Base-by-base conservation (phyloP, 2,113 vertebrate genomes). In the Cyprinus carpio region DNA sequence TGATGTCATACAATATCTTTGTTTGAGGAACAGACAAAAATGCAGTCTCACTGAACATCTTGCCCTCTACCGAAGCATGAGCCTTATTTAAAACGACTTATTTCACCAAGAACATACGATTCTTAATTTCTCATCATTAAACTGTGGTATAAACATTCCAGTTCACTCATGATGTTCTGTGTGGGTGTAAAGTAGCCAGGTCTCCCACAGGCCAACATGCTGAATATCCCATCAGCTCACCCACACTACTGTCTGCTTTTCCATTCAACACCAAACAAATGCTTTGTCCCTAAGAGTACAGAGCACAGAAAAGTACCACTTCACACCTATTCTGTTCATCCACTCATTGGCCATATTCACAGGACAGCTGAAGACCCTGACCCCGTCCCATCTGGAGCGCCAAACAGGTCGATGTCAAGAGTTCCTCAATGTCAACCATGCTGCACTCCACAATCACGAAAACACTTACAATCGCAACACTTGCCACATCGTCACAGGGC, bases 301-400 rank as follows among this genome's bases (percentile, higher is more conserved):
- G 16, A 0, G 5, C 12, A 27, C 56, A 64, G 29, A 23, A 56
- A 46, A 51, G 58, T 58, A 78, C 64, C 75, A 83, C 82, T 46
- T 78, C 75, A 78, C 62, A 78, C 34, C 54, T 6, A 29, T 78
- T 15, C 34, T 13, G 27, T 11, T 12, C 13, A 12, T 46, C 40
- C 71, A 37, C 34, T 20, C 82, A 60, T 15, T 20, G 15, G 56
- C 43, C 72, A 77, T 25, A 65, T 40, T 74, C 49, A 87, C 71
- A 75, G 64, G 58, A 78, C 74, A 83, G 72, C 25, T 29, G 31
- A 64, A 64, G 60, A 65, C n/a, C 75, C 43, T 46, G 43, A 46
- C 43, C 40, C 64, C 60, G 3, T 27, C 49, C 25, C 1, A 13
- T 16, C 54, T 65, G 65, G 5, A 58, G 29, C 27, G 25, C 3